Conservation (phyloP, 2,113 vertebrate genomes). For the Theropithecus gelada region DNA sequence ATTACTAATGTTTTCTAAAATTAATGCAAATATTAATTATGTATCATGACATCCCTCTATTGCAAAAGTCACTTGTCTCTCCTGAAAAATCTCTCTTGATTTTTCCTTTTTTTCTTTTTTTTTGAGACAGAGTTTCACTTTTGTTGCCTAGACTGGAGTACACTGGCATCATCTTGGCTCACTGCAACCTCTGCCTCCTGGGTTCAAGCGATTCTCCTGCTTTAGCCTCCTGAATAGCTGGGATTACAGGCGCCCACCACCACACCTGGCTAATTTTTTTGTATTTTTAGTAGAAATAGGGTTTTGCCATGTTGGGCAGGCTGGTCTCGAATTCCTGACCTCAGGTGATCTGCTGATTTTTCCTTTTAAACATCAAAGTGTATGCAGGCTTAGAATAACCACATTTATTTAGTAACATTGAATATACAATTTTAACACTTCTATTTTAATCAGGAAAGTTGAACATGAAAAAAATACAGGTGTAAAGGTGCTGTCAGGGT, state of each 20-base stretch:
- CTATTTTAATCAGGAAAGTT: neutral
- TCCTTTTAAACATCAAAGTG: neutral
- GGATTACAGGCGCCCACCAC: fast-evolving
- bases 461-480: neutral
- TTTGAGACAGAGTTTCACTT: no score
- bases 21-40: neutral
- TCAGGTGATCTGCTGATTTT: no score
- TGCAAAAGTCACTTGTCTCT: neutral
- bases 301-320: no score
- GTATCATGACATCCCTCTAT: neutral
- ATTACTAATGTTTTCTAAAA: neutral
- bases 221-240: no score
- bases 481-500: neutral
- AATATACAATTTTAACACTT: neutral
- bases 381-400: neutral
- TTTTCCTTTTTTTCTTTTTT: no score
- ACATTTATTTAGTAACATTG: neutral
- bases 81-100: neutral
- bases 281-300: no score
- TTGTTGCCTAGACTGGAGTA: no score
- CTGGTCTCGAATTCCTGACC: no score
- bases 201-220: no score
- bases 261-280: no score
- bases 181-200: no score
- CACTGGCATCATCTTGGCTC: no score